Conservation (phyloP, 2,888 invertebrate genomes). For the Drosophila meridiana region DNA sequence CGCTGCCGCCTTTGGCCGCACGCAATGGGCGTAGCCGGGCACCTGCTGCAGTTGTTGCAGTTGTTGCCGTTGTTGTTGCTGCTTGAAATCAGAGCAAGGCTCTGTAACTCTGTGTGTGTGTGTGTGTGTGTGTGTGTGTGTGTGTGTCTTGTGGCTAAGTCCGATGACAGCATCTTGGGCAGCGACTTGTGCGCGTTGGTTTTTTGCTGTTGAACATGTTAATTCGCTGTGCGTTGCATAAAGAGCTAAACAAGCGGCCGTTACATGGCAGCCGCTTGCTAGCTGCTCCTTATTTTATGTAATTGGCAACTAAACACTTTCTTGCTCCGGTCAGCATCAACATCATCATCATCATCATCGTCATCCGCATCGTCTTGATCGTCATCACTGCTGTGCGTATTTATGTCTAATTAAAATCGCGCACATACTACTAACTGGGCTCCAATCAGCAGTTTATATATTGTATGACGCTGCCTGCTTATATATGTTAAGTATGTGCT, state of each 20-base stretch:
- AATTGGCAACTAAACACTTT: conserved; percentile 80
- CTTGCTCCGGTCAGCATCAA: conserved; percentile 51
- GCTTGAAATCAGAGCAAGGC: conserved; percentile 79
- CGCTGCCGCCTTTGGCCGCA: conserved; percentile 61
- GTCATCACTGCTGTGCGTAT: conserved; percentile 59
- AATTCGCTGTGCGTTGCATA: conserved; percentile 76
- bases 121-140: conserved; percentile 22
- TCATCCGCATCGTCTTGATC: conserved; percentile 10
- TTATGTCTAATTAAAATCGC: conserved; percentile 81
- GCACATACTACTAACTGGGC: conserved; percentile 58
- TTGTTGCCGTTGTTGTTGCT: conserved; percentile 35
- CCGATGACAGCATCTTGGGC: conserved; percentile 74
- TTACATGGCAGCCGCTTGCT: conserved; percentile 70
- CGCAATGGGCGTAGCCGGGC: conserved; percentile 80
- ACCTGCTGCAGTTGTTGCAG: conserved; percentile 67
- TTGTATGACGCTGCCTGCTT: conserved; percentile 4
- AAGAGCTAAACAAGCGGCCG: conserved; percentile 67
- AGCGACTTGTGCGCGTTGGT: conserved; percentile 75
- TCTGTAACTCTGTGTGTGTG: conserved; percentile 33
- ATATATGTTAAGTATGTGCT: conserved; percentile 69
- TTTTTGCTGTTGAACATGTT: conserved; percentile 77
- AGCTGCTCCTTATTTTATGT: conserved; percentile 81
- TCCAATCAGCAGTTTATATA: conserved; percentile 2
- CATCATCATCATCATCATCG: conserved; percentile 28
- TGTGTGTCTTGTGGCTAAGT: conserved; percentile 58